These are phyloP conservation scores for Leontocebus nigricollis DNA, from an alignment of 2,797 vertebrate genomes.

Conservation along the genomic window DNA sequence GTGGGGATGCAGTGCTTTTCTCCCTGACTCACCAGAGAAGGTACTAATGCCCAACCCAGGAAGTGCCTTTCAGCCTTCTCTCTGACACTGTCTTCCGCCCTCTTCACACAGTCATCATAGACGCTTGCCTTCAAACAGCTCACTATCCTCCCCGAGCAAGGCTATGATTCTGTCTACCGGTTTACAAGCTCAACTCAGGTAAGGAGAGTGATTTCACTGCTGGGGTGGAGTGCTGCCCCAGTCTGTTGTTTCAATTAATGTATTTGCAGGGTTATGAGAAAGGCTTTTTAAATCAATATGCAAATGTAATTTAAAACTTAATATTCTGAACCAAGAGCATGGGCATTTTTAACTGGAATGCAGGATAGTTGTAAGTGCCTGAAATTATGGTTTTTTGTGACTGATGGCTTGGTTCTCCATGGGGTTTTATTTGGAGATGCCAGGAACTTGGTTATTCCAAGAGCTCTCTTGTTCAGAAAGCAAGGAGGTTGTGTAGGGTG, in stretches of 20 bases:
- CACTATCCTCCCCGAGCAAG: background rate
- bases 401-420: background rate
- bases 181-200: background rate
- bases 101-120: background rate
- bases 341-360: background rate
- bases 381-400: background rate
- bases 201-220: background rate
- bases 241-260: constrained; percentile 15
- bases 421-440: background rate
- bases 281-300: constrained; percentile 35
- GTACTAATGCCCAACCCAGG: background rate
- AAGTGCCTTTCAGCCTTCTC: background rate
- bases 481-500: background rate
- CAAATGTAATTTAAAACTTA: constrained; percentile 40
- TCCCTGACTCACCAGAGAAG: background rate
- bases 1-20: background rate
- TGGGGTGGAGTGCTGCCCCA: background rate
- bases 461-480: background rate
- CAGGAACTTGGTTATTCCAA: background rate
- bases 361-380: background rate
- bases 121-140: background rate
- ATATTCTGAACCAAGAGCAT: background rate
- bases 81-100: background rate
- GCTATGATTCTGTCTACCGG: background rate
- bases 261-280: background rate